These are phyloP conservation scores for Parasteatoda lunata DNA, from an alignment of 2,888 invertebrate genomes.

Conservation along the genomic window DNA sequence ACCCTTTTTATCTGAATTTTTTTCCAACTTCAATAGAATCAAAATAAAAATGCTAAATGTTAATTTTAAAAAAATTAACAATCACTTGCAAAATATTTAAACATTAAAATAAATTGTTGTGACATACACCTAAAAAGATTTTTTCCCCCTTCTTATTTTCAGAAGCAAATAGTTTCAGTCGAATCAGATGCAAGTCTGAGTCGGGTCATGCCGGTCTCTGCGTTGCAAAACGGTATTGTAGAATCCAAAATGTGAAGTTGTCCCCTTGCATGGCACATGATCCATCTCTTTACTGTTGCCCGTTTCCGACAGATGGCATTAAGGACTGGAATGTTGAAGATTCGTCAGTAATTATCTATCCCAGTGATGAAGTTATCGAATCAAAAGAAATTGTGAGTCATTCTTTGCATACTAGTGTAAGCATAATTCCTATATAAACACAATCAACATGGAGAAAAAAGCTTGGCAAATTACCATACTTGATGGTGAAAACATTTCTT, in stretches of 20 bases:
- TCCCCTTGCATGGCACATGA: background rate
- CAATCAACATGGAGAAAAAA: background rate
- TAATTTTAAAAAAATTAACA: too few relatives aligned
- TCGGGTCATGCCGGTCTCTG: constrained; percentile 34
- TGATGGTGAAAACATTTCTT: background rate
- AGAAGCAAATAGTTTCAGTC: background rate
- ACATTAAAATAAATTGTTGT: too few relatives aligned
- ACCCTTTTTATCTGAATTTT: too few relatives aligned
- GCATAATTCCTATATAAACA: background rate
- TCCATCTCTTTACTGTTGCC: constrained; percentile 33
- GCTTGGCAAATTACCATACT: background rate
- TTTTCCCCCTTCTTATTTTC: background rate
- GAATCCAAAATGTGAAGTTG: constrained; percentile 7
- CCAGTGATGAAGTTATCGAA: background rate
- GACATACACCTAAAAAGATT: too few relatives aligned
- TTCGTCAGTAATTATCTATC: constrained; percentile 10
- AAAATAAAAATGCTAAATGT: too few relatives aligned
- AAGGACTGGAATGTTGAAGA: constrained; percentile 19
- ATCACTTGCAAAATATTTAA: too few relatives aligned
- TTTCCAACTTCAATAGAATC: too few relatives aligned
- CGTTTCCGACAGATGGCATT: constrained; percentile 31
- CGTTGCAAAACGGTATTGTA: constrained; percentile 41
- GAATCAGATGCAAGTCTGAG: constrained; percentile 21
- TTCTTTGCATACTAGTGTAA: background rate
- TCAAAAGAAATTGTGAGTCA: background rate